phyloP scores from a whole-genome alignment of 92 coral and sea anemone genomes.

The Montipora capitata region DNA sequence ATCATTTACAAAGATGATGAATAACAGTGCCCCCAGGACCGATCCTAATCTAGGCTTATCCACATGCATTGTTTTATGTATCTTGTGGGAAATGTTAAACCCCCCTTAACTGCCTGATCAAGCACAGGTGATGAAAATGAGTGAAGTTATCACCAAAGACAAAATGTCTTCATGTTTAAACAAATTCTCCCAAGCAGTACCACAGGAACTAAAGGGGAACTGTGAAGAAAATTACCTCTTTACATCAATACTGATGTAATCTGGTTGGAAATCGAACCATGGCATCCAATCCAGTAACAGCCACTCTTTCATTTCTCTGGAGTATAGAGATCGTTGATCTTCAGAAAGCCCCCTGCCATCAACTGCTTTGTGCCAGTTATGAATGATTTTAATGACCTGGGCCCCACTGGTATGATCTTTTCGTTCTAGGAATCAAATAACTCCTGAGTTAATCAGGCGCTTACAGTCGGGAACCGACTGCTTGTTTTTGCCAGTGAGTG shows the following conservation, averaged over 20 bases:
- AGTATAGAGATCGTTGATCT: slow-evolving; percentile 47
- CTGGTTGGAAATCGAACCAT: slow-evolving; percentile 46
- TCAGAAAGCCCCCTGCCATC: slow-evolving; percentile 84
- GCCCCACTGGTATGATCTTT: slow-evolving; percentile 54
- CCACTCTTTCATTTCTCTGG: slow-evolving; percentile 73
- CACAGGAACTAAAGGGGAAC: neutral
- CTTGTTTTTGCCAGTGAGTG: slow-evolving; percentile 84
- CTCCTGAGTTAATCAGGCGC: slow-evolving; percentile 69
- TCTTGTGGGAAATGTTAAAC: too few species aligned
- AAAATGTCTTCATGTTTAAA: neutral
- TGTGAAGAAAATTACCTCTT: slow-evolving; percentile 61
- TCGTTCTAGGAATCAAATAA: slow-evolving; percentile 58
- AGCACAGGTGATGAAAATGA: too few species aligned
- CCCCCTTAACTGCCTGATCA: too few species aligned
- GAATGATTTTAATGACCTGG: slow-evolving; percentile 55
- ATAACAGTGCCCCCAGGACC: too few species aligned
- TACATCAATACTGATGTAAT: slow-evolving; percentile 75
- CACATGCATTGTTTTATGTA: too few species aligned
- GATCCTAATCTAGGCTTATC: too few species aligned
- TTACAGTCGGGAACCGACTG: slow-evolving; percentile 88
- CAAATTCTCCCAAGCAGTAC: neutral
- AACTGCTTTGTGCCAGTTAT: slow-evolving; percentile 88
- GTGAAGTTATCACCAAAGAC: neutral
- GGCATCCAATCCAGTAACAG: slow-evolving; percentile 84
- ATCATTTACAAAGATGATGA: too few species aligned